These are phyloP conservation scores for Zonitis immaculata DNA, from an alignment of 2,888 invertebrate species.

Conservation along the genomic window DNA sequence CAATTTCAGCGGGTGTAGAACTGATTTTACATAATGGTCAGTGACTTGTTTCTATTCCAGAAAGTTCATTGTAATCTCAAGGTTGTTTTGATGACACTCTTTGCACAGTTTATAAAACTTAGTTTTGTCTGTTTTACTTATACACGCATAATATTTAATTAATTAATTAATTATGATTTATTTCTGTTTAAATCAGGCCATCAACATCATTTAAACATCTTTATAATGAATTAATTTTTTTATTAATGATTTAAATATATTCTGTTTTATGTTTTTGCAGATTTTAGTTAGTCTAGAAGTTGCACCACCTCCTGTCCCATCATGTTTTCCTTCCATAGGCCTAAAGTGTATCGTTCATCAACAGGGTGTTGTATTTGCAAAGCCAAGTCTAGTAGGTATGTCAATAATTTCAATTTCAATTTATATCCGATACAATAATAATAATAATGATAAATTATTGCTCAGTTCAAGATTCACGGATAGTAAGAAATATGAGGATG, in stretches of 20 bases:
- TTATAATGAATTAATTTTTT: no score
- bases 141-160: no score
- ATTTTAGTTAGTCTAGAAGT: conserved; percentile 34
- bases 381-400: conserved; percentile 76
- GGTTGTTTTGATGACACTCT: conserved; percentile 8
- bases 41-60: conserved; percentile 13
- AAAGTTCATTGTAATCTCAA: conserved; percentile 19
- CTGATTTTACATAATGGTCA: conserved; percentile 6
- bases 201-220: no score
- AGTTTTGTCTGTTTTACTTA: no score
- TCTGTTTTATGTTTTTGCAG: no score
- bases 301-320: conserved; percentile 35
- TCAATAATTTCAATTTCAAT: background rate
- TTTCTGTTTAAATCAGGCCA: no score
- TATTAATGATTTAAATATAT: no score
- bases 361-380: conserved; percentile 84
- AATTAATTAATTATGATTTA: no score
- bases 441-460: no score
- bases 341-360: conserved; percentile 76
- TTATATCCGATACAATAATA: no score
- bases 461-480: conserved; percentile 82
- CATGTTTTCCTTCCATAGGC: conserved; percentile 85
- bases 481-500: conserved; percentile 76
- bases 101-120: no score
- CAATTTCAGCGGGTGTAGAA: background rate